These are phyloP conservation scores for Corbicula japonica DNA, from an alignment of 2,888 invertebrate species.

Conservation along the genomic window DNA sequence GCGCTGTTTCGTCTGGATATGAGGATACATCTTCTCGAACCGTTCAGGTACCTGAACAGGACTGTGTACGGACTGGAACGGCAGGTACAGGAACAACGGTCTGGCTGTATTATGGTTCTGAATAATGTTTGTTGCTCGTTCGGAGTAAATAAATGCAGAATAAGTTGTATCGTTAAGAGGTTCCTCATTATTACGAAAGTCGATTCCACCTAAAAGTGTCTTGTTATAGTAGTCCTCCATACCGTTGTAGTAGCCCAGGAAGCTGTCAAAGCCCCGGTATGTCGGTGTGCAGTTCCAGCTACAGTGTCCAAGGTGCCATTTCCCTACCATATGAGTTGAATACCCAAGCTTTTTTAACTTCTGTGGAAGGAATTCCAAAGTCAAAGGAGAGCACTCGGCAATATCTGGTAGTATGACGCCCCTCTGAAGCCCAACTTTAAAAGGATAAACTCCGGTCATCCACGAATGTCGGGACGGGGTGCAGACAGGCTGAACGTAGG, in stretches of 20 bases:
- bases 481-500: slow-evolving; percentile 87
- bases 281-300: slow-evolving; percentile 86
- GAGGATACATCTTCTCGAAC: slow-evolving; percentile 69
- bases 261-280: slow-evolving; percentile 87
- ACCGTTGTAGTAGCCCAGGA: slow-evolving; percentile 85
- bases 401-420: slow-evolving; percentile 72
- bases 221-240: slow-evolving; percentile 83
- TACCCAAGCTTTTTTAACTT: slow-evolving; percentile 78
- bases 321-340: slow-evolving; percentile 82
- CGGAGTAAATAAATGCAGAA: slow-evolving; percentile 50
- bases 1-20: slow-evolving; percentile 59
- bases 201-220: slow-evolving; percentile 32
- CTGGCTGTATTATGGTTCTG: slow-evolving; percentile 67
- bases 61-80: slow-evolving; percentile 72
- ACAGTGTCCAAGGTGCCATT: slow-evolving; percentile 87
- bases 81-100: slow-evolving; percentile 79
- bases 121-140: slow-evolving; percentile 73
- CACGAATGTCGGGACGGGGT: slow-evolving; percentile 83
- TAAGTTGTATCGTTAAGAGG: slow-evolving; percentile 36
- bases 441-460: slow-evolving; percentile 78
- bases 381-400: slow-evolving; percentile 77
- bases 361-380: slow-evolving; percentile 76
- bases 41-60: slow-evolving; percentile 72
- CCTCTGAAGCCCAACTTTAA: slow-evolving; percentile 77
- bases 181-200: slow-evolving; percentile 41